Base-by-base conservation (phyloP, 2,113 vertebrate genomes). In the Prionailurus viverrinus region DNA sequence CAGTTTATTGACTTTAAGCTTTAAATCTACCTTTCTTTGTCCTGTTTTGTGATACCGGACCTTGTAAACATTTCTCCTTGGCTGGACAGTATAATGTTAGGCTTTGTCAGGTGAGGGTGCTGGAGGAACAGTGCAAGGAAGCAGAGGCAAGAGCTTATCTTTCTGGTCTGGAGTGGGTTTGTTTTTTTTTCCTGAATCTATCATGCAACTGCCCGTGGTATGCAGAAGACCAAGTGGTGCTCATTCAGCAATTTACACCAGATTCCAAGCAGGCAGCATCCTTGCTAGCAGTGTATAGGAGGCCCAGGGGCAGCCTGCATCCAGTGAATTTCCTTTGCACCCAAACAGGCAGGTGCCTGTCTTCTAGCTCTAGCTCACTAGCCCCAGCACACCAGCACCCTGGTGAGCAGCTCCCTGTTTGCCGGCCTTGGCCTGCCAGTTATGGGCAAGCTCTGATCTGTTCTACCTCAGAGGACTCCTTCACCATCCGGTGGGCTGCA, bases 91-190 rank as follows among this genome's bases (percentile, higher is more conserved):
- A 68, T 71, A 93, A 85, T 95, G 89, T 93, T 48, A 41, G 69
- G 19, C 94, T 97, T 88, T 73, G 85, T 96, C 96, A 95, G 94
- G 89, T 88, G 91, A 97, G 94, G 94, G 95, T 94, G 86, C 89
- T 97, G 66, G 66, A 97, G 89, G 95, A 97, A 95, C 78, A 85
- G 85, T 66, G 53, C 61, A 94, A 45, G 45, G 29, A 96, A 48
- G 66, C 25, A 51, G 78, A 82, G 29, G 39, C 76, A 61, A 53
- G 39, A 85, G 51, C 65, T 93, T 53, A 76, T 80, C 76, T 88
- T 91, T 91, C 80, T 61, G 66, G 36, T 80, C 69, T 88, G 85
- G 23, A n/a, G 53, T 58, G 10, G 41, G 39, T 55, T 53, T 45
- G 45, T 45, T 83, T 96, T 92, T 89, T 88, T 79, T 95, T n/a